Evolutionary conservation across 2,888 invertebrate species (phyloP).

Genomic region (Lithophane ornitopus): DNA sequence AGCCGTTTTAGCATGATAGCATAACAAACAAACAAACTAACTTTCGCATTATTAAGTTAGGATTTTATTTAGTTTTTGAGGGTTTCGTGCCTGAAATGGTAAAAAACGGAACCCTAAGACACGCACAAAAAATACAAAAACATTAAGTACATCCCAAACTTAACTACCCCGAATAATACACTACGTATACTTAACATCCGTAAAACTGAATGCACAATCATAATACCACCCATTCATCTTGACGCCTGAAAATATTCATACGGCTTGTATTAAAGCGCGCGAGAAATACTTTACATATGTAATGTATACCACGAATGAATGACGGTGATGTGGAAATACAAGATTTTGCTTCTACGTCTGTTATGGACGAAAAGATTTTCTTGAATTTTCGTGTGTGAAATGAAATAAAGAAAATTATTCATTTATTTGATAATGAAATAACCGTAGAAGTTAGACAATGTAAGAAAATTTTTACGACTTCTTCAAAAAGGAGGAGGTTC

Average conservation of each 20-base stretch:
- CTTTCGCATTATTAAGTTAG: too few species aligned
- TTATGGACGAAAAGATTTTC: conserved; percentile 25
- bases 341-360: conserved; percentile 51
- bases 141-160: conserved; percentile 51
- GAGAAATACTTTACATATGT: conserved; percentile 58
- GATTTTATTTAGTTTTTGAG: too few species aligned
- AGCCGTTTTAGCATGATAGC: too few species aligned
- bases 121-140: not conserved
- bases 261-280: conserved; percentile 45
- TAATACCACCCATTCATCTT: conserved; percentile 60
- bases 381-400: conserved; percentile 1
- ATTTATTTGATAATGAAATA: too few species aligned
- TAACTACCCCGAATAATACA: conserved; percentile 63
- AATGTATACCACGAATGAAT: conserved; percentile 53
- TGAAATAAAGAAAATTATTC: too few species aligned
- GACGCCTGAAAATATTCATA: conserved; percentile 68
- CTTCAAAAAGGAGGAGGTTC: too few species aligned
- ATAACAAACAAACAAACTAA: too few species aligned
- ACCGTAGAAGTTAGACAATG: too few species aligned
- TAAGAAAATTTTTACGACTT: too few species aligned
- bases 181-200: conserved; percentile 63
- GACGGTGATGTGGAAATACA: conserved; percentile 47
- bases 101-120: too few species aligned
- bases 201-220: conserved; percentile 73
- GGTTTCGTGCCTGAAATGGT: too few species aligned